Evolutionary conservation across 2,888 invertebrate genomes (phyloP), one percentile per base, ranked within the genome.

Genomic region (Lapara coniferarum): DNA sequence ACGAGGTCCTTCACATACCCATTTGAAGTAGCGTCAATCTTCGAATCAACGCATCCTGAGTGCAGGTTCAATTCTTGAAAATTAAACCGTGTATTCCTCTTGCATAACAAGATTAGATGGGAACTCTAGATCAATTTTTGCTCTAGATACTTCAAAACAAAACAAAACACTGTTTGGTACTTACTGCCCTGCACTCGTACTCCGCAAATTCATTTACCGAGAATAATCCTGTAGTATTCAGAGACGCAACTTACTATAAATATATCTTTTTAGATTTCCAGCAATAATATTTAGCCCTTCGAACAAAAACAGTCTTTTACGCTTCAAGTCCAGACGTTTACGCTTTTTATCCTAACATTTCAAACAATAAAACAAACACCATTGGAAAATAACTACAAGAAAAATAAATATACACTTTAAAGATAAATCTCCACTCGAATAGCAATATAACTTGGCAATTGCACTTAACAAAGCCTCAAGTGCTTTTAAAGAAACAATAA

Each of bases 11-110:
- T 25, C 16, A 16, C 25, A 13, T 25, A 14, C 13, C 57, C 57
- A 30, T 30, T 25, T 58, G 30, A 58, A 58, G 57, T 58, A 37
- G 57, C 30, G 30, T 58, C 57, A 58, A 58, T 58, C 57, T 58
- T 58, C 57, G 30, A 58, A 37, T 58, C 57, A 58, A 58, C 30
- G 10, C 57, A 58, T 58, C 30, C 30, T 14, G 57, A 58, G 37
- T 58, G 37, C 57, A 56, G 56, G 19, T 30, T 37, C 37, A 58
- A 58, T 58, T 58, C 57, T 58, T 37, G 37, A 14, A 58, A 56
- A 56, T 30, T 56, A 13, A 10, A 12, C 51, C 10, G 25, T 25
- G 25, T 25, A 25, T 25, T 25, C 25, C 25, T 25, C 25, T 25
- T 25, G 25, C 25, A 25, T 37, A 5, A 37, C n/a, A 51, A 13